These are phyloP conservation scores for Littorina saxatilis DNA, from an alignment of 1,140 invertebrate species.

Conservation along the genomic window DNA sequence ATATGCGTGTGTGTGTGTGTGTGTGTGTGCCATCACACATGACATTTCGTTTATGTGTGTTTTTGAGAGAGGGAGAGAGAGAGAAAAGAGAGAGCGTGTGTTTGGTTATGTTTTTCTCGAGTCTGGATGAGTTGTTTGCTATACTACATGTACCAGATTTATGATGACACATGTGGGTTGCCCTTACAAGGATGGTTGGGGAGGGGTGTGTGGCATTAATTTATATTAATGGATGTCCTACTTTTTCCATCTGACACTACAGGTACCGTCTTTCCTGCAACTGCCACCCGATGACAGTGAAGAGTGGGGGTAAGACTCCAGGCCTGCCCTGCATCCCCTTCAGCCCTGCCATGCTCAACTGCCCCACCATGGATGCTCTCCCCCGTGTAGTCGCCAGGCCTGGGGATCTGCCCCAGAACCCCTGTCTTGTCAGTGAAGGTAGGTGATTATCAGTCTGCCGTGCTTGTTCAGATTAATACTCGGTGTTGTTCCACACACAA, in stretches of 20 bases:
- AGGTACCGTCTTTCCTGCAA: slow-evolving; percentile 15
- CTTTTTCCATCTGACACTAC: too few species aligned
- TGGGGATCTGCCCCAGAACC: not conserved
- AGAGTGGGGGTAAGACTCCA: not conserved
- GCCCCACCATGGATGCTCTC: not conserved
- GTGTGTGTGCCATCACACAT: too few species aligned
- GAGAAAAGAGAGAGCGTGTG: not conserved
- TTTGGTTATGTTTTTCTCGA: not conserved
- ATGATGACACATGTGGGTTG: too few species aligned
- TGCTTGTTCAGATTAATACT: not conserved
- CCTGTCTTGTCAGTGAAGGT: not conserved
- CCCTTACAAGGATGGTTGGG: too few species aligned
- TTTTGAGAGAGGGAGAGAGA: too few species aligned
- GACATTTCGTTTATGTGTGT: too few species aligned
- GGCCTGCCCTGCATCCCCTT: slow-evolving; percentile 12
- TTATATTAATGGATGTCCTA: too few species aligned
- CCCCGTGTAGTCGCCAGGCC: not conserved
- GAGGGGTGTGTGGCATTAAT: too few species aligned
- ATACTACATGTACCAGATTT: too few species aligned
- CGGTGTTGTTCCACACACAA: too few species aligned
- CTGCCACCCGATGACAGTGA: not conserved
- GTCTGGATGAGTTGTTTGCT: not conserved
- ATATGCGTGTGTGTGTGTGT: not conserved
- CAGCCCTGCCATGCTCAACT: not conserved
- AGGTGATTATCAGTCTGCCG: too few species aligned